Base-by-base conservation (phyloP, 2,888 invertebrate genomes). In the Anoplius nigerrimus region DNA sequence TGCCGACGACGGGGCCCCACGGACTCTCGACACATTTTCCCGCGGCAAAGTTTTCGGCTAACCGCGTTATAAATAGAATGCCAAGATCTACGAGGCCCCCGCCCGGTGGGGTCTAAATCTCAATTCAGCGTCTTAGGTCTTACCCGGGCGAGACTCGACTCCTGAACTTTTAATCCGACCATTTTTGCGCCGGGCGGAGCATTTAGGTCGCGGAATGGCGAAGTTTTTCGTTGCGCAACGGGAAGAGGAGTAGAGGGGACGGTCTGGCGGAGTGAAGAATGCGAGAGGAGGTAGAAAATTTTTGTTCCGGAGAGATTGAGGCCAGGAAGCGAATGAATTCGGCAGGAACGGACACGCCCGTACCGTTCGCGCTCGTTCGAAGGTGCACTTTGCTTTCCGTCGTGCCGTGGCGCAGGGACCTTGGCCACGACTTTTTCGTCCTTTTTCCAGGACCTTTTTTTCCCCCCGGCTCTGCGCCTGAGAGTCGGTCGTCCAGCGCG, bases 401-500 rank as follows among this genome's bases (percentile, higher is more conserved):
- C 34, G 24, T n/a, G n/a, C 20, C n/a, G 27, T 20, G 48, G 21
- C 63, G 20, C 20, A 21, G 20, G 57, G 66, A 66, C 67, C 75
- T 75, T 75, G 76, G 61, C n/a, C 73, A 70, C 20, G 64, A 71
- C 58, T 62, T 65, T 69, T 34, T 34, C 34, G 34, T 34, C 34
- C 34, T 34, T 34, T 77, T 62, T 53, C 42, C 27, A 20, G 20
- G 21, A 15, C 24, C 43, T 34, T 62, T 56, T 27, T 63, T 67
- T 52, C n/a, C 48, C 57, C n/a, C 13, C 42, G 15, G n/a, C 48
- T 2, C 48, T 48, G 48, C 48, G 69, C 69, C 27, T 21, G 24
- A 53, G 45, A 53, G 45, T 42, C 72, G 57, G 42, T 27, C 54
- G 52, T 53, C 59, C 57, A 66, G 63, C 71, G 81, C 81, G 81